Base-by-base conservation (phyloP, 1,140 invertebrate species). In the Bombus impatiens region DNA sequence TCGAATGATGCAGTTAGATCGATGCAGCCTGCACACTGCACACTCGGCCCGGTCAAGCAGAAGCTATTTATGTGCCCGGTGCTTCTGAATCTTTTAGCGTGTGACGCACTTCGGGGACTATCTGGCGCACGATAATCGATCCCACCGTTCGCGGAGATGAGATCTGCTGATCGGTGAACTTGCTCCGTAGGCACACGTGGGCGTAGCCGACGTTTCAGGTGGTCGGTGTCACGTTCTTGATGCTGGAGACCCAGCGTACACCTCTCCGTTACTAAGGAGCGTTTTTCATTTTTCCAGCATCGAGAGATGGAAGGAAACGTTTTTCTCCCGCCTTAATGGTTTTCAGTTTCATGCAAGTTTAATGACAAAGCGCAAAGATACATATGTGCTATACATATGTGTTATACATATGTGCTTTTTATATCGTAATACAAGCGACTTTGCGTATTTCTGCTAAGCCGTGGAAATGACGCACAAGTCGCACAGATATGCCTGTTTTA, bases 1-100 rank as follows among this genome's bases (percentile, higher is more conserved):
- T 84, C 53, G 83, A 84, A 79, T 77, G 83, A 79, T 84, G 77
- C 83, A 79, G 77, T 71, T 80, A 79, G 77, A 84, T 84, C 83
- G 77, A 84, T 84, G 83, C 67, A 47, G 77, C 76, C 47, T 53
- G 42, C 68, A 37, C 76, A 40, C 53, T 59, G 25, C 47, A 53
- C 47, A 10, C 25, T 42, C 67, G 47, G 57, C 82, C 53, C 22
- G n/a, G 53, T 57, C 67, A 68, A 25, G 67, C 65, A 22, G 13
- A 13, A 35, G 83, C 53, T 84, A 84, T 84, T 84, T 84, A 79
- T 57, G 83, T 47, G 82, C n/a, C 65, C 47, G 47, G 37, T 47
- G 76, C 53, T 62, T 35, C 83, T 84, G 83, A 84, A 84, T 84
- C 77, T 84, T 84, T 84, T 53, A 84, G 77, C 83, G 67, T 12